Conservation (phyloP, 2,113 vertebrate species). For the Protobothrops mucrosquamatus region DNA sequence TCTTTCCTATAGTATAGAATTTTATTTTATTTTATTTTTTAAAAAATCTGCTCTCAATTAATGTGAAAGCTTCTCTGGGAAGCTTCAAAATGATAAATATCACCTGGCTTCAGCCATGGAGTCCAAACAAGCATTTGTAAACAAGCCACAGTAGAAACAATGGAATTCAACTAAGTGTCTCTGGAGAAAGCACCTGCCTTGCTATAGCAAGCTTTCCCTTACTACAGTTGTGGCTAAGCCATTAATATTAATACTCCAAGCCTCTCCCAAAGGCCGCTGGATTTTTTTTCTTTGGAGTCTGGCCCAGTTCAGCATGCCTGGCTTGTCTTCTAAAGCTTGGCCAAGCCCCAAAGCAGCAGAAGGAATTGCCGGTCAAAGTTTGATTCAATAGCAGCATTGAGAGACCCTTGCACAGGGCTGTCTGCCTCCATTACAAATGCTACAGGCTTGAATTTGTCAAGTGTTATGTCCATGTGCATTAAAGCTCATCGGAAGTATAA, state of each 20-base stretch:
- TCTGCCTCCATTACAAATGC: constrained; percentile 31
- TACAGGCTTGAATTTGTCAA: constrained; percentile 29
- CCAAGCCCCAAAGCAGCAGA: constrained; percentile 36
- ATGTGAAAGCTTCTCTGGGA: constrained; percentile 28
- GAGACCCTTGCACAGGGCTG: background rate
- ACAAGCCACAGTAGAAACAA: constrained; percentile 11
- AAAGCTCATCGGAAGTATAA: constrained; percentile 45
- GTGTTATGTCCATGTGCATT: constrained; percentile 44
- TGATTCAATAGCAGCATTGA: constrained; percentile 29
- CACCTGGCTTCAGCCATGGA: constrained; percentile 34
- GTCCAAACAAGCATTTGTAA: constrained; percentile 30
- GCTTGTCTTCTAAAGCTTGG: constrained; percentile 40
- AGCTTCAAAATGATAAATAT: constrained; percentile 17
- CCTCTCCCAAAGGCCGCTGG: constrained; percentile 5
- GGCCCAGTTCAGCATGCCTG: constrained; percentile 34
- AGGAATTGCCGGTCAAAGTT: constrained; percentile 38
- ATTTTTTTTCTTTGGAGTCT: constrained; percentile 42
- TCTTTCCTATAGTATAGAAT: constrained; percentile 47
- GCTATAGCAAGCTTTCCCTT: constrained; percentile 32
- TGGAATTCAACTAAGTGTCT: constrained; percentile 37
- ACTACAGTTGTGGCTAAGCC: constrained; percentile 35
- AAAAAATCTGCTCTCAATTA: constrained; percentile 49
- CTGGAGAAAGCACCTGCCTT: constrained; percentile 21
- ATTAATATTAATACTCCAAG: constrained; percentile 40
- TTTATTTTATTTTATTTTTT: constrained; percentile 21